Percentiles rank a stretch among this genome's conserved stretches.
Conservation (phyloP, 2,888 invertebrate species). For the Pseudococcus viburni region DNA sequence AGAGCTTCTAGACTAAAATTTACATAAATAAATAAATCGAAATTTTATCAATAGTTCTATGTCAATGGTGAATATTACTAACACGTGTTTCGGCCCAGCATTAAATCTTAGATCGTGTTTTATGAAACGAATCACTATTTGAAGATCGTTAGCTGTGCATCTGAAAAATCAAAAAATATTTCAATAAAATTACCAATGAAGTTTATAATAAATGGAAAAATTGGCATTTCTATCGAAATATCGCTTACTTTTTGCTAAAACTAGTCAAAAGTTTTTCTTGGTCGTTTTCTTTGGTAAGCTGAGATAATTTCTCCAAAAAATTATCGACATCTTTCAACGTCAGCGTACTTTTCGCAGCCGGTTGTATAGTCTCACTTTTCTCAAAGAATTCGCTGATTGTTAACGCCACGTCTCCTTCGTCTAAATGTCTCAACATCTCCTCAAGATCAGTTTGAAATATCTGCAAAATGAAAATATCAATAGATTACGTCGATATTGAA, state of each 20-base stretch:
- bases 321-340: slow-evolving; percentile 84
- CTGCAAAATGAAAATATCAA: slow-evolving; percentile 69
- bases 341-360: slow-evolving; percentile 79
- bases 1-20: slow-evolving; percentile 81
- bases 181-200: slow-evolving; percentile 1
- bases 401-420: slow-evolving; percentile 91
- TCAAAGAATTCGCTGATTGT: slow-evolving; percentile 86
- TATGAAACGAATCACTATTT: slow-evolving; percentile 87
- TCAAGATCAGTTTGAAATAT: slow-evolving; percentile 82
- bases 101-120: slow-evolving; percentile 94
- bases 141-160: slow-evolving; percentile 87
- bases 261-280: slow-evolving; percentile 83
- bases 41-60: background rate
- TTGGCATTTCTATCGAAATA: background rate
- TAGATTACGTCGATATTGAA: background rate
- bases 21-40: background rate
- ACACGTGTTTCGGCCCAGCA: slow-evolving; percentile 92
- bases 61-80: slow-evolving; percentile 69
- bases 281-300: slow-evolving; percentile 88
- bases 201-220: too few species aligned
- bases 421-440: slow-evolving; percentile 88
- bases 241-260: slow-evolving; percentile 76
- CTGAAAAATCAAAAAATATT: slow-evolving; percentile 71
- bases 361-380: slow-evolving; percentile 76
- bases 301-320: slow-evolving; percentile 82